phyloP scores from a whole-genome alignment of 2,888 invertebrate species.

The Lordiphosa andalusiaca region DNA sequence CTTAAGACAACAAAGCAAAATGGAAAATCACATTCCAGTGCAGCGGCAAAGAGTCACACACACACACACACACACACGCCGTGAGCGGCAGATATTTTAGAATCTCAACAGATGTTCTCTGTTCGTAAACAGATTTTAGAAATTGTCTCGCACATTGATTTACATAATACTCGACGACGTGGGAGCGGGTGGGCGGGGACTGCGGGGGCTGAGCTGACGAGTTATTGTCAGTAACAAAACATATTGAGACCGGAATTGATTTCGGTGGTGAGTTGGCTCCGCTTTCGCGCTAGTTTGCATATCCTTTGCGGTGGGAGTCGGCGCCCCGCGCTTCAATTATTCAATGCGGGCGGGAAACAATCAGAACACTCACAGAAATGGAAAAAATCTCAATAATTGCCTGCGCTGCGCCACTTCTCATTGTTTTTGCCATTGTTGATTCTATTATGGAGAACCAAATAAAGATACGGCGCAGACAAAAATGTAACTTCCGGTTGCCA shows the following conservation, averaged over 20 bases:
- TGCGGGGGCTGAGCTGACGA: conserved; percentile 19
- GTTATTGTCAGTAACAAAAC: conserved; percentile 25
- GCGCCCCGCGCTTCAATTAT: conserved; percentile 54
- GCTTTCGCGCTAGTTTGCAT: conserved; percentile 7
- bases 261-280: background rate
- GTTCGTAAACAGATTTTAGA: conserved; percentile 58
- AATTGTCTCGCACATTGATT: conserved; percentile 58
- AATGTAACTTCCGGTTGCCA: conserved; percentile 66
- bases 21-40: conserved; percentile 58
- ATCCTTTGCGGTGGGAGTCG: conserved; percentile 26
- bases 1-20: conserved; percentile 41
- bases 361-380: conserved; percentile 27
- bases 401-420: conserved; percentile 1
- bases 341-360: conserved; percentile 44
- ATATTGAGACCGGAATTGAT: conserved; percentile 26
- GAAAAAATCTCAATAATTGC: conserved; percentile 35
- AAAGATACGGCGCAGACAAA: conserved; percentile 48
- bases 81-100: conserved; percentile 48
- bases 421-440: conserved; percentile 21
- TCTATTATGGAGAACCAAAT: conserved; percentile 52
- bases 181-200: conserved; percentile 5
- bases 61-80: conserved; percentile 4
- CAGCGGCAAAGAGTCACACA: conserved; percentile 16
- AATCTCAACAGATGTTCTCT: conserved; percentile 62
- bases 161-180: conserved; percentile 54